phyloP scores from a whole-genome alignment of 2,888 invertebrate genomes.

The Clitarchus hookeri region DNA sequence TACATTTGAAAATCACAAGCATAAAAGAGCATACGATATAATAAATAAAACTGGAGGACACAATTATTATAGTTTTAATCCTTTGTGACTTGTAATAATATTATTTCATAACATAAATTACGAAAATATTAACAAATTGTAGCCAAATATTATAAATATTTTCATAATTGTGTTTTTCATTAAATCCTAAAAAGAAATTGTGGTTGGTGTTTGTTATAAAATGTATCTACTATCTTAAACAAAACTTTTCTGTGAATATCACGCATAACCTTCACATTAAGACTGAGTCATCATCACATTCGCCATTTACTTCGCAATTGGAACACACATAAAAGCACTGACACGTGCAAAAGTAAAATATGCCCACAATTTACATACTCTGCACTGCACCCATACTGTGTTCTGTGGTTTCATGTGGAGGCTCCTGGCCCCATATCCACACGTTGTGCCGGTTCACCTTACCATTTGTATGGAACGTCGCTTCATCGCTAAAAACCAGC shows the following conservation, averaged over 20 bases:
- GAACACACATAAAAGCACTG: not conserved
- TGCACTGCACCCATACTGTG: not conserved
- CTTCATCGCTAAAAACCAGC: no score
- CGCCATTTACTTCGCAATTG: not conserved
- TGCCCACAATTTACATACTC: not conserved
- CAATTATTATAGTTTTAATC: no score
- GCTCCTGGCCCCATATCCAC: no score
- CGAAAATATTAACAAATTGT: not conserved
- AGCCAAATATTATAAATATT: not conserved
- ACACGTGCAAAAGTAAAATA: not conserved
- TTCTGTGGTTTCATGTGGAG: no score
- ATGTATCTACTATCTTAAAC: not conserved
- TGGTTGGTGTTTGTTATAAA: not conserved
- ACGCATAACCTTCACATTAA: not conserved
- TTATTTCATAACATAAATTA: not conserved
- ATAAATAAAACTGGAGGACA: not conserved
- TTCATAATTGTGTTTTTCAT: not conserved
- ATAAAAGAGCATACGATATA: not conserved
- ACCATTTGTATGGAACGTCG: no score
- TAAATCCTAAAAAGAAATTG: not conserved
- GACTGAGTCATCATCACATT: not conserved
- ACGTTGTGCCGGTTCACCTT: no score
- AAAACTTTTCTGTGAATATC: not conserved
- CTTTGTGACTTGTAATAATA: not conserved
- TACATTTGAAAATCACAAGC: not conserved